phyloP scores from a whole-genome alignment of 1,140 invertebrate species.

The Aphis craccivora region DNA sequence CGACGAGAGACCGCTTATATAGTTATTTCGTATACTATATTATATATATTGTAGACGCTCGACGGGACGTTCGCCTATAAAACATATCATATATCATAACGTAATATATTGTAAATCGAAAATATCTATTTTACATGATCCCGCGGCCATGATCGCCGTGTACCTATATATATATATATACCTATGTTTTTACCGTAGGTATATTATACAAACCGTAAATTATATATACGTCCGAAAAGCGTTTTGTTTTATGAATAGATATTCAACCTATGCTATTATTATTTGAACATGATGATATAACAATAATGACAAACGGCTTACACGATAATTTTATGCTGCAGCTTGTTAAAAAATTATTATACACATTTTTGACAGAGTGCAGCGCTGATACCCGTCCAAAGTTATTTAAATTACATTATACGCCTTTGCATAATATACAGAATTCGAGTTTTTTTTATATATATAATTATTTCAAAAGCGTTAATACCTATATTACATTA shows the following conservation, averaged over 20 bases:
- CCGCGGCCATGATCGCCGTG: not conserved
- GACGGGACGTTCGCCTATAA: slow-evolving; percentile 14
- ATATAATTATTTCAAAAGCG: not conserved
- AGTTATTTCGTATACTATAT: not conserved
- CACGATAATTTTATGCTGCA: not conserved
- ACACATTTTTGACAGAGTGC: not conserved
- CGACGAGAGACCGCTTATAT: not conserved
- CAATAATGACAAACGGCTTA: not conserved
- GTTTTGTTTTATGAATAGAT: not conserved
- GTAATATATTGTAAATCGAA: slow-evolving; percentile 29
- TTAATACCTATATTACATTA: not conserved
- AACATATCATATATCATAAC: not conserved
- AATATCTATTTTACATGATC: slow-evolving; percentile 28
- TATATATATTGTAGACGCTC: slow-evolving; percentile 5
- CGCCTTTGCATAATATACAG: not conserved
- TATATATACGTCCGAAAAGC: not conserved
- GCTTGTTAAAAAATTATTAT: slow-evolving; percentile 15
- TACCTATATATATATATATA: no score
- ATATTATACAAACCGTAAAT: slow-evolving; percentile 18
- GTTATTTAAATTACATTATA: not conserved
- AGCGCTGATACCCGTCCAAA: not conserved
- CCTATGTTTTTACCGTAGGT: not conserved
- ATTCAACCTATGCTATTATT: not conserved
- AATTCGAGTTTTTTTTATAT: not conserved
- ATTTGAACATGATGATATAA: not conserved